phyloP scores from a whole-genome alignment of 2,888 invertebrate species.

The Andricus quercusramuli region DNA sequence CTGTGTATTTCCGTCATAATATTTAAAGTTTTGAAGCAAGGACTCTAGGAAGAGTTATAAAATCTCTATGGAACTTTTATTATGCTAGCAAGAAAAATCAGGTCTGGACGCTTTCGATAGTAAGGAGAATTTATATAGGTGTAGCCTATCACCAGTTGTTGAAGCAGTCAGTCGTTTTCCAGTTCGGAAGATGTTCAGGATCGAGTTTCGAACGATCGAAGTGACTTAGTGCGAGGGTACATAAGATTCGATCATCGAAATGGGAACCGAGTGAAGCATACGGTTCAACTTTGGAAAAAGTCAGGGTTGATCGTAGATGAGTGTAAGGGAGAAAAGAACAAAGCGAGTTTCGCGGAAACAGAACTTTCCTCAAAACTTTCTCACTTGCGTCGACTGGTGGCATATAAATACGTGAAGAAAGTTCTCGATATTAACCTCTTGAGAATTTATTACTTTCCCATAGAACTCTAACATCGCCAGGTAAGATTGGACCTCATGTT shows the following conservation, averaged over 20 bases:
- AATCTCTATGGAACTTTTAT: not conserved
- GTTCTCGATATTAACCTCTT: slow-evolving; percentile 57
- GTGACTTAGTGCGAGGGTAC: slow-evolving; percentile 25
- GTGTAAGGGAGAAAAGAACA: slow-evolving; percentile 26
- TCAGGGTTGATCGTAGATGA: slow-evolving; percentile 16
- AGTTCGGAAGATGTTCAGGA: slow-evolving; percentile 13
- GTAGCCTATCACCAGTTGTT: slow-evolving; percentile 19
- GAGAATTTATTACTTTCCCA: slow-evolving; percentile 58
- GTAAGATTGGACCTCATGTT: slow-evolving; percentile 26
- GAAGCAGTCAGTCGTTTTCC: slow-evolving; percentile 5
- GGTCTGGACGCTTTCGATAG: not conserved
- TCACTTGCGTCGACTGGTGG: slow-evolving; percentile 33
- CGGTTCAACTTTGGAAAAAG: slow-evolving; percentile 25
- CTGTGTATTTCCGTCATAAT: not conserved
- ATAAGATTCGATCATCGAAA: slow-evolving; percentile 39
- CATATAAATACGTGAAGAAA: slow-evolving; percentile 40
- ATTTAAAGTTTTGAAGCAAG: not conserved
- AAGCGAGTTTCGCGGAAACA: slow-evolving; percentile 30
- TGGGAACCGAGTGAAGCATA: slow-evolving; percentile 36
- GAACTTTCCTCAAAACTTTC: slow-evolving; percentile 36
- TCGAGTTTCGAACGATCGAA: slow-evolving; percentile 14
- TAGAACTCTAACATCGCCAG: slow-evolving; percentile 40
- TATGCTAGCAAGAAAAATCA: not conserved
- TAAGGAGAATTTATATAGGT: not conserved
- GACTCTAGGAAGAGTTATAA: not conserved